Base-by-base conservation (phyloP, 2,797 vertebrate genomes). In the Remorina albescens region DNA sequence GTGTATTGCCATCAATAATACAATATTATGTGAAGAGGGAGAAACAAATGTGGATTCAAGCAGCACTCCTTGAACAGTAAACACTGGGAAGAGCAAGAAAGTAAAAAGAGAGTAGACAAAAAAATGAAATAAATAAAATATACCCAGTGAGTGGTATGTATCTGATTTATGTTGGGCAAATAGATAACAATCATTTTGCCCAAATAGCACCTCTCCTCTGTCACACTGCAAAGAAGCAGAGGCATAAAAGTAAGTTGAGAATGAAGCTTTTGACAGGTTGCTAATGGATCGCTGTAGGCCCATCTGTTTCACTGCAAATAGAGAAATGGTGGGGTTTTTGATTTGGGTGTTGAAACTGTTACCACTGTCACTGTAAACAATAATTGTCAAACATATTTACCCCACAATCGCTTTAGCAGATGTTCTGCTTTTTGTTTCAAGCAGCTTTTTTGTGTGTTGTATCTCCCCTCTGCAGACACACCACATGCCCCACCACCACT, bases 311-410 rank as follows among this genome's bases (percentile, higher is more conserved):
- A 91, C 91, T 93, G 93, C 94, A 95, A 95, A 95, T 88, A 92
- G 92, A 95, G 88, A 94, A 94, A 94, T 94, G 93, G 89, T 41
- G 82, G 89, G 86, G 88, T 90, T 93, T n/a, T 93, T 94, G 91
- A 95, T 95, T 94, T 93, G 86, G 93, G 92, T 89, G 87, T 85
- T 82, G 89, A 92, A 95, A 95, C 95, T 95, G 94, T 95, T 95
- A 95, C 94, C 93, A 95, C 94, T 96, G 94, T 96, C 94, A 96
- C 95, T 96, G 95, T 95, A 96, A 96, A 96, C 95, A 95, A 95
- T 95, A 95, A 96, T 95, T 95, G 95, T 95, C 95, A 95, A 95
- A 96, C 95, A 95, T 95, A 95, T 95, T 96, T 95, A 95, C 94
- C 91, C 95, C 92, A 88, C 94, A 94, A 95, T 95, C 92, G 92